Evolutionary conservation across 2,888 invertebrate genomes (phyloP), one percentile per base, ranked within the genome.

Genomic region (Eilema sororculum): DNA sequence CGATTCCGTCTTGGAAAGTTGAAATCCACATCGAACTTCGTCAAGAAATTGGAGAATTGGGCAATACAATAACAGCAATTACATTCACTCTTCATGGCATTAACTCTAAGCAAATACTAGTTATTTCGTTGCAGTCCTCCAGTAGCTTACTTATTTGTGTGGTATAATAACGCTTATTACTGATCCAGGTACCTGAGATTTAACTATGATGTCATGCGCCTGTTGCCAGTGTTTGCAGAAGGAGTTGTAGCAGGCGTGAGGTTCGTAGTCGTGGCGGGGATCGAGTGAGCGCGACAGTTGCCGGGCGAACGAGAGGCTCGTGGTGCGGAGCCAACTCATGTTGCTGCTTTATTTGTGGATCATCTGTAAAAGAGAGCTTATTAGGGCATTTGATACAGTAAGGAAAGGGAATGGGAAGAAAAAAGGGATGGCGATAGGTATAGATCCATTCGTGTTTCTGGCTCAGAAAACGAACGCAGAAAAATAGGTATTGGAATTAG

Each of bases 161-260:
- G 16, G 41, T 41, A 12, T 13, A 33, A 33, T 6, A 8, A 33
- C 1, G 28, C 5, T 28, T 28, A 10, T n/a, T n/a, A 56, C 25
- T 57, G 13, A 13, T 37, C 12, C n/a, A 41, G 16, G 65, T 65
- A 97, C 97, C 94, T 97, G 96, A 59, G 97, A 97, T 81, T 97
- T 96, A 78, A 96, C 94, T 82, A 99, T 98, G 72, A 99, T 98
- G 79, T 98, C 98, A 84, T 97, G 95, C 2, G 98, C 98, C 90
- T 99, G 99, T 86, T 98, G 98, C 98, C 99, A 99, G 90, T 99
- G 99, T 89, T 98, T 98, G 89, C 97, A 97, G 93, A 99, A 99
- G 86, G 98, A 98, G 90, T 98, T 98, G 88, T 98, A 98, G 91
- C 98, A 98, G 10, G 99, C 99, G 68, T 98, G 97, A 0, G 98